phyloP scores from a whole-genome alignment of 2,888 invertebrate species.

The Zhuqinia jingwanae region DNA sequence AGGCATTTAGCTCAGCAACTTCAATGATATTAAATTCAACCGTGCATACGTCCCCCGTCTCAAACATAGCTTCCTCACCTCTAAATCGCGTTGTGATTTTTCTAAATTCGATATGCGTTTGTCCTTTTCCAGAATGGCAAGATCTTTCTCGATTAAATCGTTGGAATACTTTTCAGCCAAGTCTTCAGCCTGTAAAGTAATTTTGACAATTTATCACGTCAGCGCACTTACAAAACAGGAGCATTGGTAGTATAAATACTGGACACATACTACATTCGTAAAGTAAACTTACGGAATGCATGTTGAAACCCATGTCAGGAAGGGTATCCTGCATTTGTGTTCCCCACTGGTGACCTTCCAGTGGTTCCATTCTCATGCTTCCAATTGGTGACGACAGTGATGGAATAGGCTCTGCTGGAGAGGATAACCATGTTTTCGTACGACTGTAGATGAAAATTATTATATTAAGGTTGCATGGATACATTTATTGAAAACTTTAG shows the following conservation, averaged over 20 bases:
- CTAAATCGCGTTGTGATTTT: conserved; percentile 87
- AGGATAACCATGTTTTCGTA: conserved; percentile 50
- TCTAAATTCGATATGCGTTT: conserved; percentile 88
- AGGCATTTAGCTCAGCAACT: too few species aligned
- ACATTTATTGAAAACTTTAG: too few species aligned
- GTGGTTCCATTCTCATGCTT: not conserved
- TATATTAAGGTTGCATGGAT: not conserved
- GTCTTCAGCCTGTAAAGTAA: conserved; percentile 51
- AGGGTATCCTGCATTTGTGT: not conserved
- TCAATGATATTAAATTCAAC: too few species aligned
- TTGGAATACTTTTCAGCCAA: conserved; percentile 68
- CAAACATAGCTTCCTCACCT: too few species aligned
- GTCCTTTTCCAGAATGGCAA: conserved; percentile 85
- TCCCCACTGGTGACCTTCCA: not conserved
- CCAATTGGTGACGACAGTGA: not conserved
- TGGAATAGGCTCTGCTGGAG: not conserved
- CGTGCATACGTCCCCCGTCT: too few species aligned
- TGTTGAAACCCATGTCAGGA: conserved; percentile 40
- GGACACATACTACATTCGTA: too few species aligned
- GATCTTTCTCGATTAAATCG: conserved; percentile 84
- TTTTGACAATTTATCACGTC: not conserved
- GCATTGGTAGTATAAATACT: too few species aligned
- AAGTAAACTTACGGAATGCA: conserved; percentile 56
- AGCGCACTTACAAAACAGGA: too few species aligned
- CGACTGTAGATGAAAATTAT: conserved; percentile 48